Base-by-base conservation (phyloP, 1,140 invertebrate genomes). In the Stegodyphus dumicola region DNA sequence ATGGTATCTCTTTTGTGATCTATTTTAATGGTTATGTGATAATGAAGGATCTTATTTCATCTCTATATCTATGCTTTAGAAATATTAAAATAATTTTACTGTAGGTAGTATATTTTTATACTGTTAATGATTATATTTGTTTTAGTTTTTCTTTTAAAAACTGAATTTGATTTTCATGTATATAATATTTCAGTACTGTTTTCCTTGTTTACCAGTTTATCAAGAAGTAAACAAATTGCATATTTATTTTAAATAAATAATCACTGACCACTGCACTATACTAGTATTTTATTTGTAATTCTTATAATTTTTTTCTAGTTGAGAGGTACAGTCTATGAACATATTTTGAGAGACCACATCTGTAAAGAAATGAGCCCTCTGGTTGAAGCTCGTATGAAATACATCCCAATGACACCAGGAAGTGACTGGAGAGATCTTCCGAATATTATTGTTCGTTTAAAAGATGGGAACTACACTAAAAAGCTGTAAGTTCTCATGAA, bases 341-440 rank as follows among this genome's bases (percentile, higher is more conserved):
- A 91, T 0, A 90, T 93, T 65, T 89, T 96, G 11, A 90, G 92
- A 7, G 95, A 97, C 90, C 96, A 97, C 88, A 94, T 96, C 86
- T 96, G 95, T 88, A 97, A 96, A 90, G 94, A 96, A 86, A 95
- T 97, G 95, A 93, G 93, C 64, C 92, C 94, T 2, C 89, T 97
- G 15, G 94, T 96, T 6, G 94, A 94, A 89, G 94, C 95, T 6
- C 92, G 96, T 71, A 96, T 97, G 88, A 91, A 92, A 60, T 91
- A 95, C 86, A 94, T 97, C 86, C 96, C 96, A 18, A 93, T 93
- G 4, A 92, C 91, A 13, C 93, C 93, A 13, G 95, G 95, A 11
- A 94, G 95, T 7, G 96, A 97, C 90, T 97, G 96, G 96, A 92
- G 96, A 80, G 95, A 96, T 91, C 91, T 97, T 9, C 96, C 96